phyloP scores from a whole-genome alignment of 2,113 vertebrate genomes.

The Zapus hudsonius region DNA sequence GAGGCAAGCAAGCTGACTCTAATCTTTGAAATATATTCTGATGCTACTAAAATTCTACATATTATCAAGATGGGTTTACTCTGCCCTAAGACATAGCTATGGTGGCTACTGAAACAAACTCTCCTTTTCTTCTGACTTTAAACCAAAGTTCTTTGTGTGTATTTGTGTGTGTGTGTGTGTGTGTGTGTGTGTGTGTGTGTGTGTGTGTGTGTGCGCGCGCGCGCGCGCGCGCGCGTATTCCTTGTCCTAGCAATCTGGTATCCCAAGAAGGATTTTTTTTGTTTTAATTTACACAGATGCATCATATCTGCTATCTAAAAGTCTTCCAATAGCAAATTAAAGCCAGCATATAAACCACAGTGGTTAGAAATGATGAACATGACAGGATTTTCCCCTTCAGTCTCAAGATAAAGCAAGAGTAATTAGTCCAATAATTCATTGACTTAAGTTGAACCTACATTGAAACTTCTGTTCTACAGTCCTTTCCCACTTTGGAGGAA shows the following conservation, averaged over 20 bases:
- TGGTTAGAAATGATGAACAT: background rate
- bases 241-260: background rate
- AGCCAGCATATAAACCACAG: background rate
- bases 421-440: background rate
- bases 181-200: no score
- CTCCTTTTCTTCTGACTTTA: background rate
- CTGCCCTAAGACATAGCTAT: background rate
- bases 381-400: background rate
- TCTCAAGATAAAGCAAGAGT: background rate
- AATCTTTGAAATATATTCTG: constrained; percentile 40
- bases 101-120: background rate
- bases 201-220: no score
- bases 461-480: background rate
- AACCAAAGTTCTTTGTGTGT: background rate
- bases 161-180: no score
- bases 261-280: background rate
- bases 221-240: no score
- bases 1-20: no score
- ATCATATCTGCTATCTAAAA: background rate
- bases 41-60: background rate
- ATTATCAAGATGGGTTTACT: background rate
- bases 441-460: background rate
- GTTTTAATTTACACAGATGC: background rate
- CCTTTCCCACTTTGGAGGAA: background rate
- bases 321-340: background rate